Conservation (phyloP, 2,888 invertebrate species). For the Coenonympha glycerion region DNA sequence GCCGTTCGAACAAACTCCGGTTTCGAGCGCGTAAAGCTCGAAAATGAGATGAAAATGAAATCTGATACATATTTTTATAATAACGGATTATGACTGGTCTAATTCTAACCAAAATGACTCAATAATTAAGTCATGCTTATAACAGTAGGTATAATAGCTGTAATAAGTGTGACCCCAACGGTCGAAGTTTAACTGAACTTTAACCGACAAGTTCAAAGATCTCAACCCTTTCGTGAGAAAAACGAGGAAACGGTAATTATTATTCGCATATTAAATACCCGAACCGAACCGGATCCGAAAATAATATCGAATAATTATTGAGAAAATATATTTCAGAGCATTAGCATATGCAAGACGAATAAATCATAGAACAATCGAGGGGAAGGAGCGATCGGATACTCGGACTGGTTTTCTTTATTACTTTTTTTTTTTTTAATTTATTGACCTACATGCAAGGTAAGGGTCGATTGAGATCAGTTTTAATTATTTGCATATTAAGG, state of each 20-base stretch:
- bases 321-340: constrained; percentile 37
- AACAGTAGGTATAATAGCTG: background rate
- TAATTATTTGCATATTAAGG: constrained; percentile 68
- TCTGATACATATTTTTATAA: too few relatives aligned
- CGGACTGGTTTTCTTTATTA: constrained; percentile 50
- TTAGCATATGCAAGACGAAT: constrained; percentile 67
- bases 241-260: constrained; percentile 67
- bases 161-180: constrained; percentile 16
- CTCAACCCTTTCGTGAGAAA: constrained; percentile 67
- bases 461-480: constrained; percentile 45
- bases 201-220: constrained; percentile 34
- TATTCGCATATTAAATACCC: constrained; percentile 71
- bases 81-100: too few relatives aligned
- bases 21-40: too few relatives aligned
- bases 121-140: background rate
- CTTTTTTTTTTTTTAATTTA: constrained; percentile 61
- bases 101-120: background rate
- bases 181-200: constrained; percentile 12
- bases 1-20: background rate
- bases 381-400: constrained; percentile 37
- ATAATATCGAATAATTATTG: constrained; percentile 46
- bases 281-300: constrained; percentile 35
- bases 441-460: constrained; percentile 52
- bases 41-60: too few relatives aligned
- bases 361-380: constrained; percentile 74